Evolutionary conservation across 1,140 invertebrate genomes (phyloP), one percentile per base, ranked within the genome.

Genomic region (Meteorus sp.): DNA sequence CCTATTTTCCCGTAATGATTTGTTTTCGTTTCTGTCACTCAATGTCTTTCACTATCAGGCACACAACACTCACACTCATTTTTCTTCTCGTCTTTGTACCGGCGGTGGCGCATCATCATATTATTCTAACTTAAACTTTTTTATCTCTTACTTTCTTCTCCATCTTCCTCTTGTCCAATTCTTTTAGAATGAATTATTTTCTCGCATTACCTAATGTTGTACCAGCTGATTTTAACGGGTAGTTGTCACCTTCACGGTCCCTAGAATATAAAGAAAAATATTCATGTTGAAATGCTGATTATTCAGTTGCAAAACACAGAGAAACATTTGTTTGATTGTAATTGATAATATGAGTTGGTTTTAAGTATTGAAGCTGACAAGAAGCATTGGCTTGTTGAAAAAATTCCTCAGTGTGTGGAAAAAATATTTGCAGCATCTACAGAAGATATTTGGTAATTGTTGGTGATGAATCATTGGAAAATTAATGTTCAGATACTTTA

Each of bases 241-340:
- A 67, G 77, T 76, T 69, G 76, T 79, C 72, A 79, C 75, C 72
- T 77, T 79, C 64, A 77, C 73, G 62, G 75, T 79, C 58, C 74
- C 76, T 77, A 66, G 4, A 78, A 79, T n/a, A 23, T 47, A 20
- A 20, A 8, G 8, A 2, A 44, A 0, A 22, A 5, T 20, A 3
- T n/a, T 1, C 4, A 6, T 0, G 1, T 44, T 17, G 20, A 19
- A 1, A 44, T 19, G 8, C 20, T 44, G 7, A 2, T n/a, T 9
- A 29, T 29, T 29, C 27, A 29, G 27, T 29, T n/a, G n/a, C n/a
- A n/a, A n/a, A n/a, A n/a, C n/a, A 29, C 9, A 29, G 27, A 29
- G 9, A 29, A 29, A 9, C 27, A 5, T 29, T 29, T 29, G 9
- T 29, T 29, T 29, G 27, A 29, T 9, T 33, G 29, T 33, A 33